Percentiles rank a stretch among this genome's conserved stretches.
Conservation (phyloP, 2,888 invertebrate species). For the Alloplasta piceator region DNA sequence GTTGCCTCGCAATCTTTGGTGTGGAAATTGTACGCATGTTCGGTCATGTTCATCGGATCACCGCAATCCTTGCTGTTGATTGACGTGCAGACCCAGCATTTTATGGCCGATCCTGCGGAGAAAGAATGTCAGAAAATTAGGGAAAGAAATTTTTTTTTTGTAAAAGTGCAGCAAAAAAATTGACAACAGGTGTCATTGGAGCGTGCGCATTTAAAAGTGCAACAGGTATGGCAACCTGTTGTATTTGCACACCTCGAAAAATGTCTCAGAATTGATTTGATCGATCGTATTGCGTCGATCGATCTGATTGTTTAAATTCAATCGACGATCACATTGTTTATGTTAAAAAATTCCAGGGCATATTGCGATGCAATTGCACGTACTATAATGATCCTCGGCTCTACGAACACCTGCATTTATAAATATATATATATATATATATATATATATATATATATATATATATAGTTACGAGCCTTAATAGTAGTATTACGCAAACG, state of each 20-base stretch:
- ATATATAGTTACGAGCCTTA: neutral
- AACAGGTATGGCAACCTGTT: constrained; percentile 50
- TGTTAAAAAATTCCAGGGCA: too few relatives aligned
- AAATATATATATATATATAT: too few relatives aligned
- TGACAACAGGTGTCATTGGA: constrained; percentile 39
- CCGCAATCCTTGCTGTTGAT: constrained; percentile 88
- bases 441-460: too few relatives aligned
- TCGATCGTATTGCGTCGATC: constrained; percentile 15
- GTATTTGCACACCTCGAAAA: constrained; percentile 3
- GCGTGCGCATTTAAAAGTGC: constrained; percentile 6
- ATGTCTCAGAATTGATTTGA: too few relatives aligned
- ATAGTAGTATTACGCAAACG: constrained; percentile 43
- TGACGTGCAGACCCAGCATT: constrained; percentile 92
- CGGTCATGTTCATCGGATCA: constrained; percentile 88
- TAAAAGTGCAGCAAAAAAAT: neutral
- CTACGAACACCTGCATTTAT: too few relatives aligned
- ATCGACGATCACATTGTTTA: too few relatives aligned
- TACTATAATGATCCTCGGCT: constrained; percentile 5
- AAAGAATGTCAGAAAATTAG: neutral
- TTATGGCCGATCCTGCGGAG: constrained; percentile 86
- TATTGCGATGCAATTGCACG: neutral
- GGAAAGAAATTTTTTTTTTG: neutral
- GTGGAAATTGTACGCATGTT: constrained; percentile 83
- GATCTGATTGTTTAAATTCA: too few relatives aligned
- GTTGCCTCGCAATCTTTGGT: constrained; percentile 73